Conservation (phyloP, 2,797 vertebrate species). For the Triplophysa bombifrons region DNA sequence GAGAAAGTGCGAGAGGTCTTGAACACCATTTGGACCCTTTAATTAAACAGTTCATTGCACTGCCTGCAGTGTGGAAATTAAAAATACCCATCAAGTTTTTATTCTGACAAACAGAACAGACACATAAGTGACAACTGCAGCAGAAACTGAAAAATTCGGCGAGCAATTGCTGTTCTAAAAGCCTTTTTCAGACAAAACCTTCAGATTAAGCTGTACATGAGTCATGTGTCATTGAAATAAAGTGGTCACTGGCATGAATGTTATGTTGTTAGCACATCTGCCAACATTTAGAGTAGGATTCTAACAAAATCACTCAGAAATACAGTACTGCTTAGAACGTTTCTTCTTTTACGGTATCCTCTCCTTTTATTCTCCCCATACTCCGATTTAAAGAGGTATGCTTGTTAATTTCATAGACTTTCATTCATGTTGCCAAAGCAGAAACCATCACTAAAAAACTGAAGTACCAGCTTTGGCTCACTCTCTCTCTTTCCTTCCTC, state of each 20-base stretch:
- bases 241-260: not conserved
- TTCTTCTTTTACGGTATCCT: constrained; percentile 38
- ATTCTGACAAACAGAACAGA: constrained; percentile 25
- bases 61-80: constrained; percentile 23
- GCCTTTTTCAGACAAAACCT: not conserved
- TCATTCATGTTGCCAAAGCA: constrained; percentile 49
- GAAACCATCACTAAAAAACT: constrained; percentile 12
- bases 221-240: constrained; percentile 1
- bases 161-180: not conserved
- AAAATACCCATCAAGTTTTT: constrained; percentile 23
- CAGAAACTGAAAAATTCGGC: not conserved
- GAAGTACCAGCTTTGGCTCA: not conserved
- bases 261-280: not conserved
- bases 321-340: constrained; percentile 22
- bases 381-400: constrained; percentile 66
- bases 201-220: not conserved
- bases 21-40: constrained; percentile 27
- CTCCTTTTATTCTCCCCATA: constrained; percentile 47
- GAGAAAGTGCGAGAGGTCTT: constrained; percentile 32
- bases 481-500: not conserved
- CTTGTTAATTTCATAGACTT: constrained; percentile 72
- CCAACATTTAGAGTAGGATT: constrained; percentile 52
- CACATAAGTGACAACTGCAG: constrained; percentile 8
- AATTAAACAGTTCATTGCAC: constrained; percentile 32
- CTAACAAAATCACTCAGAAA: constrained; percentile 60